Base-by-base conservation (phyloP, 1,140 invertebrate genomes). In the Hormaphis cornu region DNA sequence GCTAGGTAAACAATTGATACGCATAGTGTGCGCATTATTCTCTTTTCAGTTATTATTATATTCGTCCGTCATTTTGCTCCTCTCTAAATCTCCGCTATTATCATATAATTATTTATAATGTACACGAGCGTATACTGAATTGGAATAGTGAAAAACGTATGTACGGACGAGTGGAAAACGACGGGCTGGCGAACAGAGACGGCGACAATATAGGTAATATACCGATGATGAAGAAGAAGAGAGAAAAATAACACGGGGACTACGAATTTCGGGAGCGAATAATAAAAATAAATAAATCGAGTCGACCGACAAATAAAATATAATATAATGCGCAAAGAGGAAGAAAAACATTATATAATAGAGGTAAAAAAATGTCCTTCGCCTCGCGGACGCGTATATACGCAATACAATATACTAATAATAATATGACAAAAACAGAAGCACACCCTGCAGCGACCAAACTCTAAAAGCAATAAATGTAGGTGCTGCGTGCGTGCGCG, bases 391-490 rank as follows among this genome's bases (percentile, higher is more conserved):
- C 33, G n/a, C n/a, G n/a, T n/a, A n/a, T n/a, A n/a, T n/a, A n/a
- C n/a, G 22, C 5, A 52, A 28, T 16, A 28, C n/a, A 24, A 44
- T 44, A 52, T 30, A 33, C 20, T 52, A 53, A 53, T 33, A 54
- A 54, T 54, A 33, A 54, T 33, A 54, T 56, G 53, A 56, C 53
- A 56, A 56, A 56, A 56, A 56, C 53, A 56, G 53, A 56, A 54
- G 30, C 35, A 33, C 28, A 4, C n/a, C n/a, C n/a, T n/a, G n/a
- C n/a, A 0, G n/a, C 9, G 30, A 12, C 52, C 35, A 54, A 20
- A 54, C n/a, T 18, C 30, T 54, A 28, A 35, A 10, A 35, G 33
- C 12, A 20, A 35, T 56, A 12, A 20, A 33, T 33, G 5, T 12
- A 10, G 18, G 12, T 18, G 12, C n/a, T 33, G 3, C 9, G 18